Conservation (phyloP, 53 echinoderm and acorn worm species). For the Hippasteria phrygiana region DNA sequence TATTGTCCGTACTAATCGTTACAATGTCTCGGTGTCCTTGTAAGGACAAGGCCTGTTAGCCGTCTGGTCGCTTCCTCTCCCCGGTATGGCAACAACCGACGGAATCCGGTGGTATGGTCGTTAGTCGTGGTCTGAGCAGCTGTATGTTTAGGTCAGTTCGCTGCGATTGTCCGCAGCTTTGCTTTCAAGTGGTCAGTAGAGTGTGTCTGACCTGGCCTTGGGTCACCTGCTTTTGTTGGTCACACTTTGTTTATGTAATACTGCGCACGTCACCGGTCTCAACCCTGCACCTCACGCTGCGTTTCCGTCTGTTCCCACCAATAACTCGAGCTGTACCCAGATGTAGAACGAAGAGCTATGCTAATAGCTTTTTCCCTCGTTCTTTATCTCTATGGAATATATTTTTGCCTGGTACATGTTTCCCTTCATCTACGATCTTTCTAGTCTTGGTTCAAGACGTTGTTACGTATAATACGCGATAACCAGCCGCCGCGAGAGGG, state of each 20-base stretch:
- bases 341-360: no score
- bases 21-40: slow-evolving; percentile 19
- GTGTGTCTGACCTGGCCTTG: not conserved
- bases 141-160: not conserved
- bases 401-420: no score
- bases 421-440: no score
- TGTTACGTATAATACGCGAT: no score
- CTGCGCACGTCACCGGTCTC: not conserved
- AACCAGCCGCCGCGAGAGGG: no score
- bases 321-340: no score
- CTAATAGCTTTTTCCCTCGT: no score
- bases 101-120: no score
- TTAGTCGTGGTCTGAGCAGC: no score
- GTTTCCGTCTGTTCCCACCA: no score
- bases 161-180: not conserved
- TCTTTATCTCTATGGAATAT: no score
- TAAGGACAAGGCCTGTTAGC: slow-evolving; percentile 7
- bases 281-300: not conserved
- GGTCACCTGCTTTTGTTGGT: not conserved
- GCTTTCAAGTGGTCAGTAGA: not conserved
- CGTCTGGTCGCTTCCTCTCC: not conserved
- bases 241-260: not conserved
- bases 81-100: not conserved
- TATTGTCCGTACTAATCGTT: not conserved
- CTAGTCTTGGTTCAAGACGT: no score